phyloP scores from a whole-genome alignment of 2,113 vertebrate species.

The Sinocyclocheilus anshuiensis region DNA sequence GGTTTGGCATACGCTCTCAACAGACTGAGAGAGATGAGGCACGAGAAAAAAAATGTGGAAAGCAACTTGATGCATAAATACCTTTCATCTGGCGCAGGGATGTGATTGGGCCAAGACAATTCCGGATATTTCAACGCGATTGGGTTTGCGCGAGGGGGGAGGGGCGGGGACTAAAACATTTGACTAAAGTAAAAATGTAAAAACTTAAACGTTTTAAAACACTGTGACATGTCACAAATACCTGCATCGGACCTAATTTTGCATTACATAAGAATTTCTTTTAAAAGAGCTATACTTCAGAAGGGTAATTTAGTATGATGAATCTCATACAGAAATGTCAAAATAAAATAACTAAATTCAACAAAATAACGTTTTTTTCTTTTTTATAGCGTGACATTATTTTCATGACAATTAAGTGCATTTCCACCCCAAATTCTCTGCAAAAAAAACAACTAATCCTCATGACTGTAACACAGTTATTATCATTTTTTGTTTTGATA shows the following conservation, averaged over 20 bases:
- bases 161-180: background rate
- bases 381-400: background rate
- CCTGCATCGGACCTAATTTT: slow-evolving; percentile 21
- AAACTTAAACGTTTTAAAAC: slow-evolving; percentile 7
- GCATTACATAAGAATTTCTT: background rate
- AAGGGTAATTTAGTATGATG: background rate
- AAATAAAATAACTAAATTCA: background rate
- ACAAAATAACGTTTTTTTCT: background rate
- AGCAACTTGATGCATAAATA: slow-evolving; percentile 26
- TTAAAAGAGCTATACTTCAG: slow-evolving; percentile 3
- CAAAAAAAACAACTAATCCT: background rate
- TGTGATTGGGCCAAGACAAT: slow-evolving; percentile 41
- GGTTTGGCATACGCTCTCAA: slow-evolving; percentile 51
- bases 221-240: background rate
- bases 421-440: background rate
- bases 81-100: slow-evolving; percentile 47
- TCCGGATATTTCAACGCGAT: background rate
- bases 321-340: background rate
- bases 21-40: slow-evolving; percentile 46
- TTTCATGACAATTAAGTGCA: background rate
- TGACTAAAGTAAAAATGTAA: background rate
- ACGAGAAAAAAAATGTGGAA: slow-evolving; percentile 20
- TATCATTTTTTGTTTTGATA: background rate
- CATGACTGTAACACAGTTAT: background rate
- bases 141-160: background rate